Conservation (phyloP, 35 echinoderm and acorn worm genomes). For the Apostichopus japonicus region DNA sequence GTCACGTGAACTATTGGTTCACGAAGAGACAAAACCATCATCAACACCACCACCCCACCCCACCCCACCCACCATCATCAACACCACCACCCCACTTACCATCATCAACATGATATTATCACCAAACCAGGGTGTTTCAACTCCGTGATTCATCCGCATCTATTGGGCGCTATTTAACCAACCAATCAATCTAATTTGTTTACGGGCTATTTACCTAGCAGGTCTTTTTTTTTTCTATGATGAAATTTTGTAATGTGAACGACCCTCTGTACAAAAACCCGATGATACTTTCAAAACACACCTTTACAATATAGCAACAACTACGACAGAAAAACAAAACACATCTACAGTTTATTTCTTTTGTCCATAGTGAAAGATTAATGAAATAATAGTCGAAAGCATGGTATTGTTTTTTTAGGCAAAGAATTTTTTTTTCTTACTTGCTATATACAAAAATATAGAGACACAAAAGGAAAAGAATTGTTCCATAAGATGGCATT, state of each 20-base stretch:
- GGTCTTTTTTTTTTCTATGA: not conserved
- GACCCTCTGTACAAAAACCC: not conserved
- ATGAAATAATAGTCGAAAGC: not conserved
- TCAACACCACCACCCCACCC: no score
- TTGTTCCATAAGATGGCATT: not conserved
- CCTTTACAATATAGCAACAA: not conserved
- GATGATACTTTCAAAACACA: not conserved
- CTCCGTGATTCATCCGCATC: no score
- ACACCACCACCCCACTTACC: no score
- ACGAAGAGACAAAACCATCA: no score
- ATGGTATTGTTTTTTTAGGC: no score
- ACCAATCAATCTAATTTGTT: not conserved
- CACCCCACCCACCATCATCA: no score
- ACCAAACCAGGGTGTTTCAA: no score
- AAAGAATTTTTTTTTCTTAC: no score
- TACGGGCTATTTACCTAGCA: no score
- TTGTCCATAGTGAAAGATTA: not conserved
- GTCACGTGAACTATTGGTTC: no score
- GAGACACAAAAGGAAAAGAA: not conserved
- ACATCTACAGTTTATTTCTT: not conserved
- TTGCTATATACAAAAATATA: not conserved
- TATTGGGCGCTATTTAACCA: not conserved
- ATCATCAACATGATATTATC: no score
- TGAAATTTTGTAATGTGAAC: not conserved
- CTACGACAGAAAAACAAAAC: not conserved